Evolutionary conservation across 2,797 vertebrate genomes (phyloP).

Genomic region (Dromococcyx pavoninus): DNA sequence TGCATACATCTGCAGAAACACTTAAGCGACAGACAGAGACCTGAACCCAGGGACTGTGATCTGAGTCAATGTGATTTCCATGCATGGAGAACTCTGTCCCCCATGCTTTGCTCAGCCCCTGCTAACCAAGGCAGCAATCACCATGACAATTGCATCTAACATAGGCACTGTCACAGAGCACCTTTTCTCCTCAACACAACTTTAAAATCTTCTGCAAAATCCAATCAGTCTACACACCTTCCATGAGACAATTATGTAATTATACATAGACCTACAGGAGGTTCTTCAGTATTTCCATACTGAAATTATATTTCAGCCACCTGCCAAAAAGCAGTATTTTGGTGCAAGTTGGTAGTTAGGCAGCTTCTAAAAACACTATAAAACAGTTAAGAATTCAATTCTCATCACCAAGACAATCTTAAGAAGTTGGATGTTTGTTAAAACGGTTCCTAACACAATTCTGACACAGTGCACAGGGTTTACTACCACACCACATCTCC

Average conservation of each 20-base stretch:
- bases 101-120: neutral
- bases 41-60: rapidly evolving
- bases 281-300: neutral
- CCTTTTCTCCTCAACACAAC: neutral
- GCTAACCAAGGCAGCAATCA: neutral
- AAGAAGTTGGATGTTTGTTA: neutral
- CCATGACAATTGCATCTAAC: neutral
- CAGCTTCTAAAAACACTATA: neutral
- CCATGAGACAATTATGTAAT: neutral
- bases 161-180: rapidly evolving
- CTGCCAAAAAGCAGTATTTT: neutral
- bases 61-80: neutral
- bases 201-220: neutral
- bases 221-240: rapidly evolving
- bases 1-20: neutral
- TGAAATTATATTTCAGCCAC: neutral
- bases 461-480: rapidly evolving
- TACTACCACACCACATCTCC: neutral
- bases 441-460: neutral
- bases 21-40: neutral
- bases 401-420: neutral
- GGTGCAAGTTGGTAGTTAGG: neutral
- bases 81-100: neutral
- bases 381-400: neutral
- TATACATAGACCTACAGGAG: neutral